phyloP scores from a whole-genome alignment of 2,888 invertebrate genomes.

The Epinotia nisella region DNA sequence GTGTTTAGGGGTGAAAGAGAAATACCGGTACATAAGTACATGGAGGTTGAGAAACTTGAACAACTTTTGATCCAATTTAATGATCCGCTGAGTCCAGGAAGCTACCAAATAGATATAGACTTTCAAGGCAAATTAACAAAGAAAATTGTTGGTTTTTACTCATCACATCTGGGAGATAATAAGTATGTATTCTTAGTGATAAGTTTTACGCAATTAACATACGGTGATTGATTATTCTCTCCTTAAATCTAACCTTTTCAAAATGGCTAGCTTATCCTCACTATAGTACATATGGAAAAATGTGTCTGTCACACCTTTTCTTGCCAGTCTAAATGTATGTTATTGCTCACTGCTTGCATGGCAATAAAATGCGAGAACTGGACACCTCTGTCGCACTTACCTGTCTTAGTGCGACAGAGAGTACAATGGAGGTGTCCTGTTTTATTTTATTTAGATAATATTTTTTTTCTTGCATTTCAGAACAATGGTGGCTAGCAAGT shows the following conservation, averaged over 20 bases:
- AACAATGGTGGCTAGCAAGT: conserved; percentile 94
- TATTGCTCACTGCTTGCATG: no score
- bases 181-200: conserved; percentile 64
- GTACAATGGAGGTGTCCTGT: no score
- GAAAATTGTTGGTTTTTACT: conserved; percentile 90
- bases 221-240: not conserved
- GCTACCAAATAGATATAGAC: conserved; percentile 83
- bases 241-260: not conserved
- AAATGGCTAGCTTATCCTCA: no score
- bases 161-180: conserved; percentile 85
- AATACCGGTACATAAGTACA: conserved; percentile 61
- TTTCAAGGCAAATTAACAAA: conserved; percentile 87
- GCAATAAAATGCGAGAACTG: no score
- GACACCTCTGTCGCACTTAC: no score
- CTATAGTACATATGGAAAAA: no score
- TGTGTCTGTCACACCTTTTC: no score
- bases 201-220: not conserved
- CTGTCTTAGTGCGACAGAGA: no score
- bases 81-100: conserved; percentile 59
- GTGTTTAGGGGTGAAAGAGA: conserved; percentile 60
- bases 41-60: conserved; percentile 66
- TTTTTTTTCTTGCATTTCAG: conserved; percentile 75
- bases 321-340: no score
- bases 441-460: no score
- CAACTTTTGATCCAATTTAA: conserved; percentile 70